Evolutionary conservation across 2,797 vertebrate species (phyloP), one percentile per base, ranked within the genome.

Genomic region (Picus viridis): DNA sequence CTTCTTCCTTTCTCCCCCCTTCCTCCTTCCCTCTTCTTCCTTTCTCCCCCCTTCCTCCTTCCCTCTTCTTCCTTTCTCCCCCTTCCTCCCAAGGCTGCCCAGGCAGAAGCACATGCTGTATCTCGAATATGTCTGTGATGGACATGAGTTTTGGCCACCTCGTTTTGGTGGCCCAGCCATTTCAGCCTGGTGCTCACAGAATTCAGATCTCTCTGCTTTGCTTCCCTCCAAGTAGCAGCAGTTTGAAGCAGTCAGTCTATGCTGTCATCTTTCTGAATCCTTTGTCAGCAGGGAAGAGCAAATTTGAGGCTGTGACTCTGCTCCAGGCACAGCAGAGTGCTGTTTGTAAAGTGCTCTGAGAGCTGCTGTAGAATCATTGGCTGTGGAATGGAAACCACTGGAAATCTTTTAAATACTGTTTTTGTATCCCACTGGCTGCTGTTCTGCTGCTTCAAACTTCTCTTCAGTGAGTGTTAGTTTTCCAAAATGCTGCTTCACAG

Each of bases 321-420:
- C 51, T 29, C 1, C 2, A 71, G 73, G 24, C 76, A 51, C 80
- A 57, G 22, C 84, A 61, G 30, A 11, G 51, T 83, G 43, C 57
- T 88, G 51, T 89, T 92, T 93, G 80, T 94, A 93, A 81, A 93
- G 74, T 47, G 34, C 19, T 71, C 59, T 53, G 47, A 81, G 56
- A 93, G 83, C 45, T 78, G 63, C 75, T 83, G 94, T 81, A 83
- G 73, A 47, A 56, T 88, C 43, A 17, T 72, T 92, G 72, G 39
- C 59, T 91, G 29, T 94, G 63, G 89, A 91, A 88, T 81, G 57
- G 43, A 86, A 81, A 73, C n/a, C 53, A 47, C 56, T 81, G 56
- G 43, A 90, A 95, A 93, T 71, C 26, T 81, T 93, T 92, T 88
- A 81, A 69, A 75, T 69, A 3, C 51, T 69, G 36, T 30, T 88